Evolutionary conservation across 1,140 invertebrate species (phyloP), one percentile per base, ranked within the genome.

Genomic region (Drosophila nannoptera): DNA sequence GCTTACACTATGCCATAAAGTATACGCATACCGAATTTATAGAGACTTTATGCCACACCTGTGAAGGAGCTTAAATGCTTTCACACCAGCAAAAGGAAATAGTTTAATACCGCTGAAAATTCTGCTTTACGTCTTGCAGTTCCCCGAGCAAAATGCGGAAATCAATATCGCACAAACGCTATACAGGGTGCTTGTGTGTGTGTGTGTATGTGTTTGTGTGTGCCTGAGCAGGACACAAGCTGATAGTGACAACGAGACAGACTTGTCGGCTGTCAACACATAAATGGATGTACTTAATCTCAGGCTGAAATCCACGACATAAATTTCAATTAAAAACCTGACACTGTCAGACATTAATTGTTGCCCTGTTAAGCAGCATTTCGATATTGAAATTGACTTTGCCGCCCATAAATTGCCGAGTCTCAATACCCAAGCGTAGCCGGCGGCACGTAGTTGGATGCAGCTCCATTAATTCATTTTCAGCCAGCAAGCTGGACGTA

Each of bases 281-380:
- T 22, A 22, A 22, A 22, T 45, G 12, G 14, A n/a, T 14, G 8
- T 11, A 45, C 12, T 45, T 56, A 56, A 45, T 56, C 40, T 56
- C 40, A 33, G 9, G 5, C 31, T 33, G 5, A 32, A 45, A 45
- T 45, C 40, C 8, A n/a, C 40, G 42, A 45, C 54, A 56, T 56
- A 56, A 56, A 56, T 45, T 56, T 45, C 54, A 56, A 56, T 56
- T 56, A 56, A 56, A 56, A 56, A 45, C 29, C 40, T 56, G 54
- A 45, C 54, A 56, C 5, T 22, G 12, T 14, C 54, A 56, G 54
- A 40, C 31, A 45, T 45, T 56, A 45, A 56, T 32, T 45, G 40
- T 56, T 56, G 40, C 40, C 11, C 12, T 33, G 40, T 32, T 43
- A 43, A 11, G 2, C 54, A 45, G 33, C 31, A 45, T 45, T 45